Evolutionary conservation across 2,797 vertebrate species (phyloP).

Genomic region (Lepus oiostolus): DNA sequence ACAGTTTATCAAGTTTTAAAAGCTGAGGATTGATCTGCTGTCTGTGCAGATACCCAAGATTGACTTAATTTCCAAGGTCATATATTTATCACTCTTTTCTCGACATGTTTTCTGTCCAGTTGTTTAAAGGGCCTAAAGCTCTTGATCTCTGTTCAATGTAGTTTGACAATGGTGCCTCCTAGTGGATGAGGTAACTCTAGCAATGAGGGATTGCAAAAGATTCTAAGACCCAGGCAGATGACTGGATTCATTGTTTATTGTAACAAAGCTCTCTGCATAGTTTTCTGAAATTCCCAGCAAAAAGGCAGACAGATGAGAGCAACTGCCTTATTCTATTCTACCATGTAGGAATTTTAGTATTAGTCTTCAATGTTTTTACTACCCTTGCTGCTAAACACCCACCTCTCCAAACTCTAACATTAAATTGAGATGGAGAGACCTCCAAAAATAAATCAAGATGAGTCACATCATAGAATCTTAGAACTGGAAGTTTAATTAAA

Average conservation of each 20-base stretch:
- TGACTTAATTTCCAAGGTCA: not conserved
- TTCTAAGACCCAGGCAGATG: not conserved
- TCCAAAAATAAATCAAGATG: conserved; percentile 19
- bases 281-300: conserved; percentile 60
- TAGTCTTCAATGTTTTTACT: not conserved
- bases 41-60: not conserved
- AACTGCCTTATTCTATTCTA: conserved; percentile 38
- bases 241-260: conserved; percentile 16
- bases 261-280: not conserved
- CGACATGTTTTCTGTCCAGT: not conserved
- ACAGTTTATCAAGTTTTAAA: conserved; percentile 57
- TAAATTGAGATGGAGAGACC: not conserved
- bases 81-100: not conserved
- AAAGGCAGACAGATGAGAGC: conserved; percentile 15
- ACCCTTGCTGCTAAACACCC: not conserved
- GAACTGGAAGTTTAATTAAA: conserved; percentile 37
- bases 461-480: conserved; percentile 47
- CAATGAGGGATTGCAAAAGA: conserved; percentile 20
- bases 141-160: not conserved
- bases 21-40: conserved; percentile 23
- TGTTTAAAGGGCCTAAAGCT: conserved; percentile 1
- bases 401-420: not conserved
- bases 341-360: not conserved
- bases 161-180: conserved; percentile 75
- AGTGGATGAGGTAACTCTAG: conserved; percentile 57